Evolutionary conservation across 2,113 vertebrate species (phyloP).

Genomic region (Misgurnus anguillicaudatus): DNA sequence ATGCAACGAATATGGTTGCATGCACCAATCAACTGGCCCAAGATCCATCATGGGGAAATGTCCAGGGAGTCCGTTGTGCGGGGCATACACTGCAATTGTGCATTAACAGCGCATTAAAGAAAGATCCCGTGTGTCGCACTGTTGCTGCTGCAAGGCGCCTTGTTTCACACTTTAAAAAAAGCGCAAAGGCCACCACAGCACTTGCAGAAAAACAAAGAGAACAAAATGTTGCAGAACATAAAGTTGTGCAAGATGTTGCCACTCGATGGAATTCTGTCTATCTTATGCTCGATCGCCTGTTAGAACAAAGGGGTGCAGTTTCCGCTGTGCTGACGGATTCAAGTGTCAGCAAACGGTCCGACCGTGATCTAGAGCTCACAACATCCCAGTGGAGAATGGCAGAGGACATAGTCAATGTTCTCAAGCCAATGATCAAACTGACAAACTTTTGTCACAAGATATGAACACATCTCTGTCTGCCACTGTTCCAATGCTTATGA

Average conservation of each 20-base stretch:
- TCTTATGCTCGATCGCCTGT: slow-evolving; percentile 7
- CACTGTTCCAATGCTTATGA: too few species aligned
- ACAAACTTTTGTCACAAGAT: too few species aligned
- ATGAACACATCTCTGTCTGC: too few species aligned
- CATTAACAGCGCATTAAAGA: slow-evolving; percentile 14
- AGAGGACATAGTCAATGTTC: too few species aligned
- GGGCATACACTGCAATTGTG: slow-evolving; percentile 17
- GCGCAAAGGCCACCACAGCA: slow-evolving; percentile 8
- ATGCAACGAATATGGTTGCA: slow-evolving; percentile 3
- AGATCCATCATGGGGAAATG: slow-evolving; percentile 1
- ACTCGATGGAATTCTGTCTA: slow-evolving; percentile 23
- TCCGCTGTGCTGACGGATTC: background rate
- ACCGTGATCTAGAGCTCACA: too few species aligned
- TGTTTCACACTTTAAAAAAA: slow-evolving; percentile 27
- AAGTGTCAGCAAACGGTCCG: too few species aligned
- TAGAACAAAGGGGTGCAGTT: slow-evolving; percentile 20
- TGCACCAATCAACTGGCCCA: slow-evolving; percentile 16
- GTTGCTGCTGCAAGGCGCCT: slow-evolving; percentile 24
- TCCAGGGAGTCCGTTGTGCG: background rate
- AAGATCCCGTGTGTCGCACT: slow-evolving; percentile 8
- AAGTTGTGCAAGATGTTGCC: slow-evolving; percentile 12
- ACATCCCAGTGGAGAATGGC: too few species aligned
- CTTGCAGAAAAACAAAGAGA: slow-evolving; percentile 26
- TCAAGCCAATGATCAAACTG: too few species aligned
- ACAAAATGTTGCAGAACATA: background rate